A percentile compares a stretch with the other conserved stretches of the same genome.
Evolutionary conservation across 2,888 invertebrate species (phyloP).

Genomic region (Drosophila melanocephala): DNA sequence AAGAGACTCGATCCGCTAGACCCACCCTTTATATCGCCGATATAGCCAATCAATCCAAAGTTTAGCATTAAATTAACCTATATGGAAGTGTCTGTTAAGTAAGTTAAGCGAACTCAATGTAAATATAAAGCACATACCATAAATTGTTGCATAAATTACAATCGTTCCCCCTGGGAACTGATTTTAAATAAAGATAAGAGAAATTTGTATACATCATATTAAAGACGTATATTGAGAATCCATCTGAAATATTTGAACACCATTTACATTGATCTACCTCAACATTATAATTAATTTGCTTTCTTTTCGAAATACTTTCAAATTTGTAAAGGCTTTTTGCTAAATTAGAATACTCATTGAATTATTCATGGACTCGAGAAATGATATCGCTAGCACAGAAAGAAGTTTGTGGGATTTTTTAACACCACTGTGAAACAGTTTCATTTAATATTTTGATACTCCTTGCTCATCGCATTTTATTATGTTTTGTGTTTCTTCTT

Average conservation of each 20-base stretch:
- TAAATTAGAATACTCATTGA: neutral
- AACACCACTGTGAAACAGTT: slow-evolving; percentile 22
- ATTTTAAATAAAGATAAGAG: neutral
- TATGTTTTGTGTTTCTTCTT: neutral
- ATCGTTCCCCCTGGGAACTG: too few relatives aligned
- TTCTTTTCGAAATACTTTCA: neutral
- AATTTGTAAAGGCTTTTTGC: neutral
- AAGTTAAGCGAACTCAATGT: neutral
- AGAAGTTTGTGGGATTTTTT: neutral
- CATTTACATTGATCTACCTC: neutral
- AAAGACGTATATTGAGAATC: neutral
- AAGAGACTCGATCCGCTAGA: neutral
- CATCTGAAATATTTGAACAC: fast-evolving
- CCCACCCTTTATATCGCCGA: neutral
- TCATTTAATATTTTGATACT: slow-evolving; percentile 14
- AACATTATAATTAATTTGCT: neutral
- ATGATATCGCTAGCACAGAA: neutral
- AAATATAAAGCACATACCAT: neutral
- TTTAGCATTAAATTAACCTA: neutral
- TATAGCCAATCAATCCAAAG: neutral
- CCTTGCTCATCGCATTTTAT: slow-evolving; percentile 14
- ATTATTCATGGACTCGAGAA: neutral
- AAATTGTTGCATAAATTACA: neutral
- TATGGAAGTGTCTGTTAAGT: neutral
- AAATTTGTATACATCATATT: neutral